These are phyloP conservation scores for Orchesella cincta DNA, from an alignment of 1,140 invertebrate species.

Conservation along the genomic window DNA sequence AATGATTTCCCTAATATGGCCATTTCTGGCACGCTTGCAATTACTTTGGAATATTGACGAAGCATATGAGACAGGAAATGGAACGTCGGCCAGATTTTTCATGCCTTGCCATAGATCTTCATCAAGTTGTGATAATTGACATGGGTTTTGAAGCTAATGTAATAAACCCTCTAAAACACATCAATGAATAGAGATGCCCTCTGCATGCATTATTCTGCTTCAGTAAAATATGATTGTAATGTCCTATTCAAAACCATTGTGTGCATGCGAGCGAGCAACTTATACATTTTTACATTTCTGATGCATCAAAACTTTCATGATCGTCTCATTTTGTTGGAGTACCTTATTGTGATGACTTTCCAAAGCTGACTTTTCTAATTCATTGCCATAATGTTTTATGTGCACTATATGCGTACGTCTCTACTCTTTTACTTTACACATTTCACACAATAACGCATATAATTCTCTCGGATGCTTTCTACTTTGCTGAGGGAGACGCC, in stretches of 20 bases:
- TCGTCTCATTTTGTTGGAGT: neutral
- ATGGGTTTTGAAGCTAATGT: conserved; percentile 5
- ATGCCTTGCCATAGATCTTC: conserved; percentile 27
- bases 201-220: neutral
- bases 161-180: conserved; percentile 7
- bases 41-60: conserved; percentile 6
- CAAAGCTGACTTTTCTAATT: neutral
- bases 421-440: neutral
- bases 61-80: conserved; percentile 27
- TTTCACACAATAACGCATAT: neutral
- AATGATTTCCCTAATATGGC: conserved; percentile 2
- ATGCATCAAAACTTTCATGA: neutral
- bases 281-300: neutral
- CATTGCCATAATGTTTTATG: neutral
- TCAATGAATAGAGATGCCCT: neutral
- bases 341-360: neutral
- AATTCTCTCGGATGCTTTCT: conserved; percentile 7
- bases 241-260: neutral
- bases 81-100: conserved; percentile 12
- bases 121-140: conserved; percentile 23
- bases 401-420: neutral
- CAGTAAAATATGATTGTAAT: neutral
- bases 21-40: conserved; percentile 7
- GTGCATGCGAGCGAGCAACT: neutral
- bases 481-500: neutral